A percentile compares a stretch with the other conserved stretches of the same genome.
Evolutionary conservation across 2,113 vertebrate species (phyloP).

Genomic region (Anoura caudifer): DNA sequence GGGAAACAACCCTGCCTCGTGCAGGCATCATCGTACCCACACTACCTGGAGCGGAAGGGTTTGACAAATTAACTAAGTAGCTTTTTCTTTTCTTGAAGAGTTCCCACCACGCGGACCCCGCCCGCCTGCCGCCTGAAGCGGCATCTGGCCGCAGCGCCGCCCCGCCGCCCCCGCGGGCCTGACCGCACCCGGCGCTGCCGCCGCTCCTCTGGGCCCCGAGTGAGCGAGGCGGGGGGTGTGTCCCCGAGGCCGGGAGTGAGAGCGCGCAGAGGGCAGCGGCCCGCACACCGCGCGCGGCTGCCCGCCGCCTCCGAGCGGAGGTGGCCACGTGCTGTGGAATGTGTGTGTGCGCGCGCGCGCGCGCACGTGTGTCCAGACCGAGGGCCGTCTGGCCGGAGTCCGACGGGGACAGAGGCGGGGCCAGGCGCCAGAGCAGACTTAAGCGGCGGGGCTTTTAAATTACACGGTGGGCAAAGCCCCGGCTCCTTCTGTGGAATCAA

Average conservation of each 20-base stretch:
- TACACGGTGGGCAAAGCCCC: neutral
- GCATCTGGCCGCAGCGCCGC: neutral
- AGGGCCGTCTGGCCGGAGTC: neutral
- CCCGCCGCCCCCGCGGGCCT: fast-evolving
- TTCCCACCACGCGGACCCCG: neutral
- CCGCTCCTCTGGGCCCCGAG: too few relatives aligned
- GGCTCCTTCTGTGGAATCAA: too few relatives aligned
- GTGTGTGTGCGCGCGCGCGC: neutral
- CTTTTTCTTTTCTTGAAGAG: neutral
- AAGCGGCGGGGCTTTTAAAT: neutral
- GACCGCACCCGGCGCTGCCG: too few relatives aligned
- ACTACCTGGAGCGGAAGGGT: neutral
- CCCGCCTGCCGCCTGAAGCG: neutral
- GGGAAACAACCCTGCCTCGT: fast-evolving
- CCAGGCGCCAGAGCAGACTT: neutral
- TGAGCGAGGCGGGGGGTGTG: fast-evolving
- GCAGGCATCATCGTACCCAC: fast-evolving
- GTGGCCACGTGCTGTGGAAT: neutral
- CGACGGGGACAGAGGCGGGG: neutral
- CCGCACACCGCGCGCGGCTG: neutral
- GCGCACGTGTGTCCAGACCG: too few relatives aligned
- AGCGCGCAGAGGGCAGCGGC: neutral
- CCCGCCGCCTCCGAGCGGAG: neutral
- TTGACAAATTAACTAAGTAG: neutral
- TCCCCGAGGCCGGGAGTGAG: neutral